Conservation (phyloP, 2,888 invertebrate species). For the Netelia fuscicornis region DNA sequence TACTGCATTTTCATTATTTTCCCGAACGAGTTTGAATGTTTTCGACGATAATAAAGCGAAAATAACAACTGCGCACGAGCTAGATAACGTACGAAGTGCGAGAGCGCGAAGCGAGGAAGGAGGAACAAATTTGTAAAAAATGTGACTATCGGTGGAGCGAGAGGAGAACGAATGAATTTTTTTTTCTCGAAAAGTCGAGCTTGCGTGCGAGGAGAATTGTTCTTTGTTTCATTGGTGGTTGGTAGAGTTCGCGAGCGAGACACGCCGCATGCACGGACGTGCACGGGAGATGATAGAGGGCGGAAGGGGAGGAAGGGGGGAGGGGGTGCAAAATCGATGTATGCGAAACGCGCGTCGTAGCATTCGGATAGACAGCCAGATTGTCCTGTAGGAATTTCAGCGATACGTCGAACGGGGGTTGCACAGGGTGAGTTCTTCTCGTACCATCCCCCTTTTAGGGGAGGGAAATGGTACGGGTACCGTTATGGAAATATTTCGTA, state of each 20-base stretch:
- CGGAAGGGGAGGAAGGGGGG: background rate
- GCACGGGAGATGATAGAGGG: no score
- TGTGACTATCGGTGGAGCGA: background rate
- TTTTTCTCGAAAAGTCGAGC: slow-evolving; percentile 23
- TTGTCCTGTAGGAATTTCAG: slow-evolving; percentile 33
- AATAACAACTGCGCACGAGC: background rate
- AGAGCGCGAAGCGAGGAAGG: no score
- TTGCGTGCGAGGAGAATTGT: slow-evolving; percentile 19
- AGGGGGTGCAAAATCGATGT: slow-evolving; percentile 9
- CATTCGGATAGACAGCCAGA: slow-evolving; percentile 52
- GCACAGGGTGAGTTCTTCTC: slow-evolving; percentile 5
- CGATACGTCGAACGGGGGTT: slow-evolving; percentile 46
- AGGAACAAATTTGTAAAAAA: background rate
- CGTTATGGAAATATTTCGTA: slow-evolving; percentile 27
- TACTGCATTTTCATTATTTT: no score
- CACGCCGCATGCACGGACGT: background rate
- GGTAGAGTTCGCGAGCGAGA: slow-evolving; percentile 15
- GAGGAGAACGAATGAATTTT: slow-evolving; percentile 50
- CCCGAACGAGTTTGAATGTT: no score
- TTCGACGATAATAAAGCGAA: no score
- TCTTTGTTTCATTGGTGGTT: slow-evolving; percentile 53
- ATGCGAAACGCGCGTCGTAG: slow-evolving; percentile 44
- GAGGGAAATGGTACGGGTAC: slow-evolving; percentile 34
- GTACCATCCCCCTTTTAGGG: slow-evolving; percentile 7
- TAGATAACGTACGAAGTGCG: no score